phyloP scores from a whole-genome alignment of 1,140 invertebrate genomes.

The Drosophila melanogaster region DNA sequence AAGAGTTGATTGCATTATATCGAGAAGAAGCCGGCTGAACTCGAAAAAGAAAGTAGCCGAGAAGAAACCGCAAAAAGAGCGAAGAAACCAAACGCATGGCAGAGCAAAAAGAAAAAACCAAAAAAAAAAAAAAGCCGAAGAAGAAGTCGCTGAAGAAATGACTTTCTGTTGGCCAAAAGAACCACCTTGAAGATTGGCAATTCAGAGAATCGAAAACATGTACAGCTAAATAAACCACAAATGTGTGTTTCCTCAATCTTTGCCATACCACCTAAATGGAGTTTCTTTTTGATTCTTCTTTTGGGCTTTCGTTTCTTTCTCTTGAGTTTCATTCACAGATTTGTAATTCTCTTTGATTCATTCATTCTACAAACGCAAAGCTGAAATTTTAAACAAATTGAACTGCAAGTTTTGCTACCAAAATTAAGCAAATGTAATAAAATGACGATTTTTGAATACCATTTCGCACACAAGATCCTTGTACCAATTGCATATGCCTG shows the following conservation, averaged over 20 bases:
- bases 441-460: too few relatives aligned
- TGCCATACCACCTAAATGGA: background rate
- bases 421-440: too few relatives aligned
- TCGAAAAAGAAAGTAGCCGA: constrained; percentile 70
- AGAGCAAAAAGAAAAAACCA: background rate
- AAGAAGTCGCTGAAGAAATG: constrained; percentile 28
- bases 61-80: constrained; percentile 52
- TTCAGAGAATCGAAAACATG: constrained; percentile 2
- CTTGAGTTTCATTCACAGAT: background rate
- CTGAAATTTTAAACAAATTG: too few relatives aligned
- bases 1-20: constrained; percentile 26
- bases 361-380: too few relatives aligned
- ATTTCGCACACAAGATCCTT: background rate
- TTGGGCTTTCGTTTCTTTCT: too few relatives aligned
- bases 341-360: background rate
- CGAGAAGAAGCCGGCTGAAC: constrained; percentile 43
- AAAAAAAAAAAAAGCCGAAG: too few relatives aligned
- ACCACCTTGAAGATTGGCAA: constrained; percentile 5
- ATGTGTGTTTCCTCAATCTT: constrained; percentile 16
- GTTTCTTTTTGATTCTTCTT: background rate
- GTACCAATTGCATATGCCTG: background rate
- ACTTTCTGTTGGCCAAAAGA: constrained; percentile 24
- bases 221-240: constrained; percentile 11
- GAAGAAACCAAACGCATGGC: constrained; percentile 4
- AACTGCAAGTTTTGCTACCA: background rate